These are phyloP conservation scores for Trichomalopsis sarcophagae DNA, from an alignment of 1,140 invertebrate species.

Conservation along the genomic window DNA sequence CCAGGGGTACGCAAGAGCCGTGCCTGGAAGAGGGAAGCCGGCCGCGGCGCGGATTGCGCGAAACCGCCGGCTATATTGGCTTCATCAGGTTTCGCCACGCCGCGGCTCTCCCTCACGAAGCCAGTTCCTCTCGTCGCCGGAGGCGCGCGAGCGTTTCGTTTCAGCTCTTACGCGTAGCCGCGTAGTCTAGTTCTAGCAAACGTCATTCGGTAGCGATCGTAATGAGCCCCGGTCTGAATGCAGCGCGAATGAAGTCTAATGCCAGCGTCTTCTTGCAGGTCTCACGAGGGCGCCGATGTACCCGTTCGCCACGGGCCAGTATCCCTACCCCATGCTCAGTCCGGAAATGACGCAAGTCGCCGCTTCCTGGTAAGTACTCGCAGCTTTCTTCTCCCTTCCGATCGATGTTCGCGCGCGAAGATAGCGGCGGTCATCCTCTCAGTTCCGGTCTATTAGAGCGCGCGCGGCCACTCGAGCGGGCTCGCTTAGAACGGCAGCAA, in stretches of 20 bases:
- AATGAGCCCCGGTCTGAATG: too few relatives aligned
- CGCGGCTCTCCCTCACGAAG: slow-evolving; percentile 6
- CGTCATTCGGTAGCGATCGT: too few relatives aligned
- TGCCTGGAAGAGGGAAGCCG: background rate
- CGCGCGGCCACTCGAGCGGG: slow-evolving; percentile 65
- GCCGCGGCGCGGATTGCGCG: slow-evolving; percentile 13
- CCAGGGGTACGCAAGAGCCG: background rate
- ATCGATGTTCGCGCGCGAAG: background rate
- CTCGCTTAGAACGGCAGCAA: slow-evolving; percentile 59
- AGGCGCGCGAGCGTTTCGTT: slow-evolving; percentile 16
- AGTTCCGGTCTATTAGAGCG: slow-evolving; percentile 73
- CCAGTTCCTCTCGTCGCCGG: slow-evolving; percentile 47
- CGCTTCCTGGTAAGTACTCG: slow-evolving; percentile 88
- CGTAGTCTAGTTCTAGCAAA: too few relatives aligned
- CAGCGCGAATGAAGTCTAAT: background rate
- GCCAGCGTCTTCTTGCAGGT: slow-evolving; percentile 77
- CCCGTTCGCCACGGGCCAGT: slow-evolving; percentile 89
- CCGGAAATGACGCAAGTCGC: slow-evolving; percentile 96
- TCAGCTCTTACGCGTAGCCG: background rate
- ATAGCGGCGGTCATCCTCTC: slow-evolving; percentile 67
- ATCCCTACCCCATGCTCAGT: slow-evolving; percentile 95
- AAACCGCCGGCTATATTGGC: slow-evolving; percentile 35
- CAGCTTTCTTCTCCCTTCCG: background rate
- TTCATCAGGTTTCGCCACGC: slow-evolving; percentile 46
- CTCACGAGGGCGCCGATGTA: slow-evolving; percentile 93